Percentiles rank a stretch among this genome's conserved stretches.
These are phyloP conservation scores for Arremon aurantiirostris DNA, from an alignment of 2,797 vertebrate genomes.

Conservation along the genomic window DNA sequence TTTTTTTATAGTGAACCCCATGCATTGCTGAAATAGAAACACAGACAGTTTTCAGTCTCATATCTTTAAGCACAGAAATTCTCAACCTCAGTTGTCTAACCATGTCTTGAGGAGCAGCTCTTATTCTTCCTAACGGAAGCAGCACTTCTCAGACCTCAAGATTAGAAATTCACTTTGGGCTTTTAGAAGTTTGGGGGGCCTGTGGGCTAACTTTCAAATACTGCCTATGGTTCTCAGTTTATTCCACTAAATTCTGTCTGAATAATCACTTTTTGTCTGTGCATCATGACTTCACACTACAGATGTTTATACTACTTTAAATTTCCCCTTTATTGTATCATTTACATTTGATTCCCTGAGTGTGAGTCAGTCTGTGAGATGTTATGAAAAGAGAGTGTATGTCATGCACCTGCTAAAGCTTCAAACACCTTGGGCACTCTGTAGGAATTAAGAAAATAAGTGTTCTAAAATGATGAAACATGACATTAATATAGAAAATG, in stretches of 20 bases:
- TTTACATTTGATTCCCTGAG: background rate
- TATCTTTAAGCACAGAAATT: background rate
- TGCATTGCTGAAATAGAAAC: background rate
- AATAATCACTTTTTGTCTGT: background rate
- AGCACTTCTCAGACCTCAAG: background rate
- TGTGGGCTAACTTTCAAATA: background rate
- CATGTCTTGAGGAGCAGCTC: background rate
- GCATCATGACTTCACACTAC: background rate
- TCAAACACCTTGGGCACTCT: background rate
- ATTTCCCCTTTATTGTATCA: background rate
- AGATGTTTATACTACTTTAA: background rate
- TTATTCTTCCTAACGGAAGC: background rate
- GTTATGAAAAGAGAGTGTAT: background rate
- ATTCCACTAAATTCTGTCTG: background rate
- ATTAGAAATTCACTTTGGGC: background rate
- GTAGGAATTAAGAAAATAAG: conserved; percentile 21
- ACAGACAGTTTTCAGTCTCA: background rate
- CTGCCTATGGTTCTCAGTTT: background rate
- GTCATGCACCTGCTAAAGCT: background rate
- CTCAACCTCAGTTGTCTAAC: background rate
- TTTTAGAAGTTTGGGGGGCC: background rate
- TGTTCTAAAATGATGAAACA: conserved; percentile 43
- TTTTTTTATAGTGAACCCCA: background rate
- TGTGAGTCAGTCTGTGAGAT: background rate
- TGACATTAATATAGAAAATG: conserved; percentile 30